These are phyloP conservation scores for Eueides isabella DNA, from an alignment of 1,140 invertebrate species.

Conservation along the genomic window DNA sequence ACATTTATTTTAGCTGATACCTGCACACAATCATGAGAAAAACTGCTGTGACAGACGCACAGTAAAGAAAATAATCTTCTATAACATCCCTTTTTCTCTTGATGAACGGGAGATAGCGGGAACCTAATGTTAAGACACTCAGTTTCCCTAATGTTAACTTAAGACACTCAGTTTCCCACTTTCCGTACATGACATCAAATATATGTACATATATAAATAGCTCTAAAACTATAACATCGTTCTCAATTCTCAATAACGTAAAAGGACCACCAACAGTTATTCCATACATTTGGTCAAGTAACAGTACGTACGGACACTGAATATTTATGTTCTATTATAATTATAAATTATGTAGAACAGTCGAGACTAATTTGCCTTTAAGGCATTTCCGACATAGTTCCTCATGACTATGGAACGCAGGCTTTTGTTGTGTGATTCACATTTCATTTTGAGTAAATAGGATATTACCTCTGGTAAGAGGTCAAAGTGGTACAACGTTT, in stretches of 20 bases:
- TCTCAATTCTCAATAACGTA: constrained; percentile 6
- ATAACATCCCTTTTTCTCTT: no score
- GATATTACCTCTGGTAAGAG: neutral
- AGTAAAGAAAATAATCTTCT: no score
- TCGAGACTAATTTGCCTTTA: constrained; percentile 7
- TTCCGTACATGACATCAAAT: no score
- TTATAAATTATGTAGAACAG: constrained; percentile 1
- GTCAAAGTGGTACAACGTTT: neutral
- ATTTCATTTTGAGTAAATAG: neutral
- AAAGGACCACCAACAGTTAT: constrained; percentile 10
- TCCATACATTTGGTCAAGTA: neutral
- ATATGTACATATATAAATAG: no score
- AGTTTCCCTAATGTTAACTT: no score
- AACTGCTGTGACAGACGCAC: no score
- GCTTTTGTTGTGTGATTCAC: constrained; percentile 1
- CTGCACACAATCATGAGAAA: no score
- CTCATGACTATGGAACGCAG: neutral
- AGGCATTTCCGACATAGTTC: constrained; percentile 13
- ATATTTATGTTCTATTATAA: constrained; percentile 12
- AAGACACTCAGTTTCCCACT: no score
- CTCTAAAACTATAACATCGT: neutral
- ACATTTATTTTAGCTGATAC: no score
- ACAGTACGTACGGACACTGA: neutral
- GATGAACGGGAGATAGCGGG: no score
- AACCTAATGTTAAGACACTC: no score